Evolutionary conservation across 2,888 invertebrate species (phyloP), one percentile per base, ranked within the genome.

Genomic region (Rotaria magnacalcarata): DNA sequence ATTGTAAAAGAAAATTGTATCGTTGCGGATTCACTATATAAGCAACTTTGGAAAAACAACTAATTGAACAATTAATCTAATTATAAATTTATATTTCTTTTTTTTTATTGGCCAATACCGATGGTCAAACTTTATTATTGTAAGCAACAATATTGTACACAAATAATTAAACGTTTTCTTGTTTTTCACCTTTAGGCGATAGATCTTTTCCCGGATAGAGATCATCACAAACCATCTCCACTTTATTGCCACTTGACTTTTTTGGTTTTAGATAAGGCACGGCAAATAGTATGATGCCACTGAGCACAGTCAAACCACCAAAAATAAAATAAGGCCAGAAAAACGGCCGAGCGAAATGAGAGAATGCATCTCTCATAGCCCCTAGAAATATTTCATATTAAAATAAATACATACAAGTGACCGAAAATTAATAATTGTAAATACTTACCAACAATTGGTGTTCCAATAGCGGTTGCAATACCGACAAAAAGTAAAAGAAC

Each of bases 391-490:
- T 4, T 54, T 5, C 54, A 54, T 54, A 5, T 11, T 2, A 2
- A 27, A 6, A 27, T 0, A 27, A 27, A 14, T n/a, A 11, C 1
- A 60, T 11, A 60, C 14, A 60, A 27, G 27, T 5, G 0, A 4
- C 11, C 10, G 4, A 2, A 3, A 27, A n/a, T 60, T 27, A 11
- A 27, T 11, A 27, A 60, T 16, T 1, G 11, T 47, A 60, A 75
- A 41, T 6, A 41, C 75, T 21, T 19, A 75, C 75, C 75, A 43
- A 43, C 43, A 24, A 75, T 43, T 1, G 87, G 85, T 58, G 87
- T 74, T 41, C 87, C 87, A 41, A 85, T 84, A 6, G 74, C 41
- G 19, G 84, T 84, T n/a, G 87, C 87, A 43, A 86, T 41, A 8
- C 85, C 87, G 27, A 85, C 60, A 74, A 85, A 87, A 27, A 85